These are phyloP conservation scores for Stramonita haemastoma DNA, from an alignment of 2,888 invertebrate species.

Conservation along the genomic window DNA sequence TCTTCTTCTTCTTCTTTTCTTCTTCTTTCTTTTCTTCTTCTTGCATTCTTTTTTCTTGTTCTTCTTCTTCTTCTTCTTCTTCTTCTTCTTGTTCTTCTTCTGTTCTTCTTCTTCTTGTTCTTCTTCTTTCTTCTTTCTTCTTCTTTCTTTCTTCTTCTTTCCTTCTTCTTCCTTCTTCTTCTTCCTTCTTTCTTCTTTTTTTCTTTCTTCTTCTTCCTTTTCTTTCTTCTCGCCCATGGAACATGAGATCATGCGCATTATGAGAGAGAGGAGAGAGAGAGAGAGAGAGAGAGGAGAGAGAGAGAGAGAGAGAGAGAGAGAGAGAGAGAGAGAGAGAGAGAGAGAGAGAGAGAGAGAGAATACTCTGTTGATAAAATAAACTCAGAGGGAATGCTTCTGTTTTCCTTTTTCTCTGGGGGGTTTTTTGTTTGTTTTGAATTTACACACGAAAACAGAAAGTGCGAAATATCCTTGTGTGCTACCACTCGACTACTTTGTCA, in stretches of 20 bases:
- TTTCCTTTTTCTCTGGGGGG: no score
- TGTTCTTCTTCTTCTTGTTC: conserved; percentile 13
- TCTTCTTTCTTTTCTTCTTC: background rate
- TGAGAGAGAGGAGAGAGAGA: background rate
- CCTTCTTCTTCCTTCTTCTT: background rate
- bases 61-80: conserved; percentile 18
- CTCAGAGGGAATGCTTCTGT: no score
- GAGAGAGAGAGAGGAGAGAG: background rate
- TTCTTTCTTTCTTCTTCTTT: conserved; percentile 5
- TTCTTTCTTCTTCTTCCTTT: background rate
- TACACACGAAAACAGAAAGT: no score
- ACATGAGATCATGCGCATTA: no score
- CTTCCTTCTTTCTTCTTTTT: conserved; percentile 10
- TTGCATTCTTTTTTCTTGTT: background rate
- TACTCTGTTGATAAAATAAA: no score
- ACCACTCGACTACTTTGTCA: no score
- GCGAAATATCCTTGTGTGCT: no score
- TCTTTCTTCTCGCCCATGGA: background rate
- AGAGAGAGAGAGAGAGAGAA: background rate
- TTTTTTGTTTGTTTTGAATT: no score
- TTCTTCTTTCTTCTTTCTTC: background rate
- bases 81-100: background rate
- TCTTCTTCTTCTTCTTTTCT: background rate
- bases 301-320: conserved; percentile 29
- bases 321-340: background rate